Evolutionary conservation across 2,888 invertebrate genomes (phyloP).

Genomic region (Capitulum mitella): DNA sequence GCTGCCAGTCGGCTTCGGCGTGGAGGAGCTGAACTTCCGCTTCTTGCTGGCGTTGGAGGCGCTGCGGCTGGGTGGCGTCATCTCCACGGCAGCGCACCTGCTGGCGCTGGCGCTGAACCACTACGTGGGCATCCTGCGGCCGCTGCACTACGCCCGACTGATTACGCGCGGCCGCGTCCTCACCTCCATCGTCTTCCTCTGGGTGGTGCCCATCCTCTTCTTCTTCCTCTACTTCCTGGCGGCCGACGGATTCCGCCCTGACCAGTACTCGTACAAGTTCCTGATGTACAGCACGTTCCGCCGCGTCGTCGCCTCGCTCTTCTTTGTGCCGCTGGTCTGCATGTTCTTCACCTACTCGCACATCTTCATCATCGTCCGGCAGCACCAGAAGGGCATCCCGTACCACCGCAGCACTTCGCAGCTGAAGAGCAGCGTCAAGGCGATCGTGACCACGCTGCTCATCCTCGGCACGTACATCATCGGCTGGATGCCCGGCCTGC

Average conservation of each 20-base stretch:
- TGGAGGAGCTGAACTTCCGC: slow-evolving; percentile 41
- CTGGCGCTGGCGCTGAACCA: slow-evolving; percentile 58
- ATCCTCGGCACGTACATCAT: slow-evolving; percentile 54
- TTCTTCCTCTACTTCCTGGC: not conserved
- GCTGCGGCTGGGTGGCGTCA: slow-evolving; percentile 52
- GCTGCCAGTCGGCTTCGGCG: slow-evolving; percentile 44
- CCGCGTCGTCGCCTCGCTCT: slow-evolving; percentile 49
- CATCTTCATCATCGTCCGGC: slow-evolving; percentile 53
- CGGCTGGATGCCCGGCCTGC: slow-evolving; percentile 57
- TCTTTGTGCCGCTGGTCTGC: slow-evolving; percentile 52
- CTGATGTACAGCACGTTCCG: slow-evolving; percentile 46
- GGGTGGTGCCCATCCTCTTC: slow-evolving; percentile 49
- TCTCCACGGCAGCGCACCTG: slow-evolving; percentile 57
- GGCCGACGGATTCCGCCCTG: not conserved
- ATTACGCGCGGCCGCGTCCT: slow-evolving; percentile 51
- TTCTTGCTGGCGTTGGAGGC: slow-evolving; percentile 42
- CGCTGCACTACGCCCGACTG: slow-evolving; percentile 55
- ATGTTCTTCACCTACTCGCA: slow-evolving; percentile 56
- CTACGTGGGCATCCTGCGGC: slow-evolving; percentile 56
- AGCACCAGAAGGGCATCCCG: slow-evolving; percentile 45
- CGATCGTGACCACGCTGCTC: slow-evolving; percentile 55
- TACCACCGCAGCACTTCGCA: not conserved
- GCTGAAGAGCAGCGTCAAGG: slow-evolving; percentile 27
- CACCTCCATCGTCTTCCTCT: slow-evolving; percentile 49
- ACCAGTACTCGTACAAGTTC: slow-evolving; percentile 38